Evolutionary conservation across 2,113 vertebrate species (phyloP).

Genomic region (Ciconia stormi): DNA sequence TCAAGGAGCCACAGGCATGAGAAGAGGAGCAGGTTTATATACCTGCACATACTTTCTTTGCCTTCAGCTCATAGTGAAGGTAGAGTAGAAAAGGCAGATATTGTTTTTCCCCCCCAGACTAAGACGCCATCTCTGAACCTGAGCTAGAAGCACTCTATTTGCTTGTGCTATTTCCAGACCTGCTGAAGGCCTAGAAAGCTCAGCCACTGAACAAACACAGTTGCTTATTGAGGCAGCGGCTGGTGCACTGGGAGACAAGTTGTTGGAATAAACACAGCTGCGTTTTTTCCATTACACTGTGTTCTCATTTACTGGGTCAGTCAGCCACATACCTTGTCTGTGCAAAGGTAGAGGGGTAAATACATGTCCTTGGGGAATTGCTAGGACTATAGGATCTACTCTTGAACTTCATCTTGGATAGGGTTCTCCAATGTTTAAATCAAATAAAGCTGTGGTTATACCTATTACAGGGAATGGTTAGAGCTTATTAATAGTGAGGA

Average conservation of each 20-base stretch:
- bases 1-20: background rate
- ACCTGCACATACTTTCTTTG: background rate
- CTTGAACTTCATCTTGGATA: background rate
- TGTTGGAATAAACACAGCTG: conserved; percentile 38
- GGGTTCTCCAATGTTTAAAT: background rate
- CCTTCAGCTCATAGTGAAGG: background rate
- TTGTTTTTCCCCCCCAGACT: background rate
- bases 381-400: background rate
- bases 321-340: background rate
- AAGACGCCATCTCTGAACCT: background rate
- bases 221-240: background rate
- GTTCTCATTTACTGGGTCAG: background rate
- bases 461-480: background rate
- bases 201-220: background rate
- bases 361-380: background rate
- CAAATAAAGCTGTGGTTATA: conserved; percentile 33
- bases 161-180: conserved; percentile 8
- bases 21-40: background rate
- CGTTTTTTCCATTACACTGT: background rate
- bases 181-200: background rate
- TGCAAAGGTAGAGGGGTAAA: background rate
- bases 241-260: background rate
- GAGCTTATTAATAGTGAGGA: background rate
- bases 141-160: background rate
- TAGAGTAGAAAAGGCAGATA: background rate